Conservation (phyloP, 2,113 vertebrate genomes). For the Turdus rufiventris region DNA sequence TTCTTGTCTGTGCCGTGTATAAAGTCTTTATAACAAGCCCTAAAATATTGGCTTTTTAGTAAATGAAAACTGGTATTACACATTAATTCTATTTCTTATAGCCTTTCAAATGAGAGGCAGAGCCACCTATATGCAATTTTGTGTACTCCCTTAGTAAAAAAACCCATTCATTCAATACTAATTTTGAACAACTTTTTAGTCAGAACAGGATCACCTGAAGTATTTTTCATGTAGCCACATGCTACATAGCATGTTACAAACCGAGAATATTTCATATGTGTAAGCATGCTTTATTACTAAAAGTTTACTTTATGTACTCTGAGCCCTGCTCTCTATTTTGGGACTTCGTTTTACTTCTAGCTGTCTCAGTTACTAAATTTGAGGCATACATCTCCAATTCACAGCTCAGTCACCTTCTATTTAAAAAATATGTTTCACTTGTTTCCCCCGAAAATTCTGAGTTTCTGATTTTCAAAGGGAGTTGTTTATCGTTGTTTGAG, state of each 20-base stretch:
- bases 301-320: not conserved
- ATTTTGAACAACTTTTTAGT: not conserved
- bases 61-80: not conserved
- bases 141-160: not conserved
- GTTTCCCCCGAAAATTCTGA: conserved; percentile 18
- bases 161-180: fast-evolving
- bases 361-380: not conserved
- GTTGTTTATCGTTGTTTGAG: conserved; percentile 53
- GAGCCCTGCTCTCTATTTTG: conserved; percentile 12
- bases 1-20: not conserved
- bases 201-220: not conserved
- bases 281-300: not conserved
- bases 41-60: not conserved
- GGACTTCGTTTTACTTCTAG: not conserved
- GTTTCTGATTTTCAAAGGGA: conserved; percentile 50
- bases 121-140: not conserved
- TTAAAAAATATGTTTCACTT: conserved; percentile 36
- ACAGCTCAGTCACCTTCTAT: not conserved
- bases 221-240: not conserved
- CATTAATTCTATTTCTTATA: not conserved
- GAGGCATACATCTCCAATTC: not conserved
- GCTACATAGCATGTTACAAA: not conserved
- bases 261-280: not conserved
- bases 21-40: not conserved
- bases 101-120: not conserved